Evolutionary conservation across 1,140 invertebrate species (phyloP).

Genomic region (Ruditapes philippinarum): DNA sequence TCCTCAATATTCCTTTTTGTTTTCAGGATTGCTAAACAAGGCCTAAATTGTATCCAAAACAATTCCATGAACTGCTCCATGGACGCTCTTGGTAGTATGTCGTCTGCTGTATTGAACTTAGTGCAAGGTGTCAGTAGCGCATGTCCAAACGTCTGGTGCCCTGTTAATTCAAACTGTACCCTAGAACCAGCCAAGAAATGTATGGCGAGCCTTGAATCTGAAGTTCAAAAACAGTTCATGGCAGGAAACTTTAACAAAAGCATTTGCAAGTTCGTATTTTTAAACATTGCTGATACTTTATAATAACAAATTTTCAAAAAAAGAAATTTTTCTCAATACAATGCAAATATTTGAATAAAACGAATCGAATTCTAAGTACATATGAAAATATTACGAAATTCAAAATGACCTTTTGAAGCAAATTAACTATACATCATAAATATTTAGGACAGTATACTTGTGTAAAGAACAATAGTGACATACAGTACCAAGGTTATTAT

Average conservation of each 20-base stretch:
- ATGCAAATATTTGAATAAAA: no score
- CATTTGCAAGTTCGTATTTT: conserved; percentile 9
- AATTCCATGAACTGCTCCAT: neutral
- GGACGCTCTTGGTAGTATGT: neutral
- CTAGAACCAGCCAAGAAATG: neutral
- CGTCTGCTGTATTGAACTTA: neutral
- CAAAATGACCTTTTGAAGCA: no score
- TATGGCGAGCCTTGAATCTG: neutral
- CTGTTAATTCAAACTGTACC: neutral
- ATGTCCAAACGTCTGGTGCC: conserved; percentile 24
- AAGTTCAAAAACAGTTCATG: neutral
- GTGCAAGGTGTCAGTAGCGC: neutral
- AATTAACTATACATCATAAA: no score
- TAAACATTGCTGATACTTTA: no score
- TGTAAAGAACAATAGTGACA: no score
- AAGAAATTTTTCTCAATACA: no score
- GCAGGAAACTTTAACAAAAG: neutral
- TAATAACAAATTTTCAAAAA: no score
- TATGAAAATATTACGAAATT: no score
- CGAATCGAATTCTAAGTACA: no score
- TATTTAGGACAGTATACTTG: no score
- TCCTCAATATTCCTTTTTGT: no score
- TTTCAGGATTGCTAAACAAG: neutral
- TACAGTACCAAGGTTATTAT: no score
- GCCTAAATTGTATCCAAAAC: neutral